Evolutionary conservation across 2,797 vertebrate species (phyloP).

Genomic region (Microcaecilia unicolor): DNA sequence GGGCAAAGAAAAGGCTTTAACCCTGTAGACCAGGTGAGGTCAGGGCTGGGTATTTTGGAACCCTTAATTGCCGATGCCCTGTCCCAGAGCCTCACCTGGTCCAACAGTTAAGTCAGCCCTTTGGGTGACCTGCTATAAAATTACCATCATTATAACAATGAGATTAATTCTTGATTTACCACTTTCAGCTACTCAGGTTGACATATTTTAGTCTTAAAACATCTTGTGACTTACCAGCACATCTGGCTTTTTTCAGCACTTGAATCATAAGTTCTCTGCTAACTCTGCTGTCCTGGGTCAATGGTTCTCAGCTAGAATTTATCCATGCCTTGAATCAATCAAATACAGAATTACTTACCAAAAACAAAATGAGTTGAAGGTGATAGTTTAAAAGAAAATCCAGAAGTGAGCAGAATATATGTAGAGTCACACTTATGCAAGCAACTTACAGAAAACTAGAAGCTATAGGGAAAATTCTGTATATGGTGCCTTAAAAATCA

Average conservation of each 20-base stretch:
- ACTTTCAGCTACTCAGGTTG: slow-evolving; percentile 10
- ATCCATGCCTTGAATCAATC: background rate
- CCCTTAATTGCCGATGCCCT: too few species aligned
- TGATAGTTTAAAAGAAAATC: too few species aligned
- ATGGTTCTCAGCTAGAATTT: background rate
- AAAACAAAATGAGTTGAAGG: background rate
- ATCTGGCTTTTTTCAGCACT: slow-evolving; percentile 36
- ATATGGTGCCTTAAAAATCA: too few species aligned
- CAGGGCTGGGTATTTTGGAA: too few species aligned
- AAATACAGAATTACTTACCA: background rate
- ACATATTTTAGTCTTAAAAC: slow-evolving; percentile 23
- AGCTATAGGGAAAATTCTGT: too few species aligned
- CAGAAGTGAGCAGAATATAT: background rate
- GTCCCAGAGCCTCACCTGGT: too few species aligned
- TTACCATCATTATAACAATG: background rate
- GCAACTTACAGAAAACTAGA: too few species aligned
- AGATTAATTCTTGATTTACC: slow-evolving; percentile 34
- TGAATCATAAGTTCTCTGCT: slow-evolving; percentile 16
- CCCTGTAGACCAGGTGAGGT: too few species aligned
- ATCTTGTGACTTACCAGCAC: slow-evolving; percentile 9
- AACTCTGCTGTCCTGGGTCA: background rate
- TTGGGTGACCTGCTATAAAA: too few species aligned
- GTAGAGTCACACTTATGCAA: too few species aligned
- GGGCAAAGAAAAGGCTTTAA: too few species aligned
- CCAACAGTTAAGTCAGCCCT: too few species aligned